A percentile compares a stretch with the other conserved stretches of the same genome.
These are phyloP conservation scores for Crypturellus undulatus DNA, from an alignment of 2,113 vertebrate species.

Conservation along the genomic window DNA sequence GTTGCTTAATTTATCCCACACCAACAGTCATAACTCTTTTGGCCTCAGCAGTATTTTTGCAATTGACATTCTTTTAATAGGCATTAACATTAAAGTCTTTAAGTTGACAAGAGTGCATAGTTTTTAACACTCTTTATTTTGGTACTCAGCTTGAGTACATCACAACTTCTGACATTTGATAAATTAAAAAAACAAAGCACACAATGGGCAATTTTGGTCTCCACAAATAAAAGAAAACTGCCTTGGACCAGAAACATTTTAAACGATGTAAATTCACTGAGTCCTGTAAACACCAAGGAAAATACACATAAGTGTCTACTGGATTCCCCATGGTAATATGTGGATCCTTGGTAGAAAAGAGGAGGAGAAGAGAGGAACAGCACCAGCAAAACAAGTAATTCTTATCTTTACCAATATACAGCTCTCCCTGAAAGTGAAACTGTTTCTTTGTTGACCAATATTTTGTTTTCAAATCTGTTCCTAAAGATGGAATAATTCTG, in stretches of 20 bases:
- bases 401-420: not conserved
- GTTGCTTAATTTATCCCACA: not conserved
- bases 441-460: not conserved
- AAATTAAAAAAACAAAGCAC: not conserved
- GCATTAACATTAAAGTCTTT: not conserved
- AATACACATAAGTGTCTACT: not conserved
- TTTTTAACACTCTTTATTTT: not conserved
- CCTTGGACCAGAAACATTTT: not conserved
- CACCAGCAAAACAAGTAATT: not conserved
- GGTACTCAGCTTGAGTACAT: accelerated
- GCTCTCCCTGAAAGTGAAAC: not conserved
- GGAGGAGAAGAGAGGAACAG: not conserved
- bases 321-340: not conserved
- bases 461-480: not conserved
- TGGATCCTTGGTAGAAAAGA: not conserved
- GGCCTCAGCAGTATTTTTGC: not conserved
- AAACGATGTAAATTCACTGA: accelerated
- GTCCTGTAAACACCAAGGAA: not conserved
- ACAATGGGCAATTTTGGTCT: not conserved
- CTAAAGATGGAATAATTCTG: not conserved
- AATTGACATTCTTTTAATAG: not conserved
- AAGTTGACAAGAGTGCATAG: accelerated
- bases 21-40: not conserved
- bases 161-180: accelerated
- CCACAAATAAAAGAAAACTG: not conserved